Percentiles rank a stretch among this genome's conserved stretches.
Conservation (phyloP, 2,113 vertebrate genomes). For the Lepus americanus region DNA sequence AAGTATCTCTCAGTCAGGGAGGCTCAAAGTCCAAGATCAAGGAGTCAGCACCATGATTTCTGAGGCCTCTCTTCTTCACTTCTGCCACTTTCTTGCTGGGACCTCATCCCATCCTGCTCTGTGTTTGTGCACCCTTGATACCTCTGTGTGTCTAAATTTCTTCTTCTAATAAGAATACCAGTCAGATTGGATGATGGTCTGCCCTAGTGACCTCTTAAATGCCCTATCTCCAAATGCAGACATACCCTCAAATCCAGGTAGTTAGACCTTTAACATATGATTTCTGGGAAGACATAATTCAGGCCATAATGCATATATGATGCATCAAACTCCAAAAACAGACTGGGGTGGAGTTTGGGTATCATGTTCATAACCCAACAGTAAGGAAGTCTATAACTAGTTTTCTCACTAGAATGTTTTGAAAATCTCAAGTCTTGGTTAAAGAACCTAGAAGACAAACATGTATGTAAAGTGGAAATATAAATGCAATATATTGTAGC, state of each 20-base stretch:
- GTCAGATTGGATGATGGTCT: not conserved
- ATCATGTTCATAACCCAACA: not conserved
- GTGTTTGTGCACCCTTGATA: too few relatives aligned
- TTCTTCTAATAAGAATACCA: not conserved
- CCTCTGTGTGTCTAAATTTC: not conserved
- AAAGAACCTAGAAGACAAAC: not conserved
- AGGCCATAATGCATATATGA: too few relatives aligned
- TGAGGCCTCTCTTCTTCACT: not conserved
- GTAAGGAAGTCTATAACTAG: not conserved
- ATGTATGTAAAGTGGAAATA: not conserved
- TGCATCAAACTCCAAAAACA: not conserved
- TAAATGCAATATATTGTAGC: not conserved
- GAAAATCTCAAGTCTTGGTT: constrained; percentile 6
- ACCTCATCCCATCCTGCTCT: not conserved
- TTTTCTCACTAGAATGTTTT: constrained; percentile 1
- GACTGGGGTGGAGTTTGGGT: not conserved
- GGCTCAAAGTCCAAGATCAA: not conserved
- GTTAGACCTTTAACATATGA: not conserved
- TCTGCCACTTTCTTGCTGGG: not conserved
- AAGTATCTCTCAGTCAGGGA: not conserved
- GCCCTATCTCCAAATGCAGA: not conserved
- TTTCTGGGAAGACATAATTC: not conserved
- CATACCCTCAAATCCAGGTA: not conserved
- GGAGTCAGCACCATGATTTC: not conserved
- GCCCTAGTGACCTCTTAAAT: not conserved